Conservation (phyloP, 2,797 vertebrate species). For the Microhierax caerulescens region DNA sequence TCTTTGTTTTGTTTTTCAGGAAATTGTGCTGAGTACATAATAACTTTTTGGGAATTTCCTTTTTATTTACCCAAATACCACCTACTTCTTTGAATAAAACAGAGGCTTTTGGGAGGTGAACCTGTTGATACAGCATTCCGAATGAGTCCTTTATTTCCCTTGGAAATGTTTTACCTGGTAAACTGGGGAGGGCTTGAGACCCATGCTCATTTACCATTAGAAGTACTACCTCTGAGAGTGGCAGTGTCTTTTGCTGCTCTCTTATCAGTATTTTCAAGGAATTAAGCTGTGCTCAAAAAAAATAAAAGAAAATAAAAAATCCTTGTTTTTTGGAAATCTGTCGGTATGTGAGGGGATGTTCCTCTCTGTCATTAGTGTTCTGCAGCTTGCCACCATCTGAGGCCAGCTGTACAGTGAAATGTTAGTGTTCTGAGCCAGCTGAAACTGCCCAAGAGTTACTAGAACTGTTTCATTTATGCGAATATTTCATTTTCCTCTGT, state of each 20-base stretch:
- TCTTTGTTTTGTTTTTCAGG: not conserved
- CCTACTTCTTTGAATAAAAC: not conserved
- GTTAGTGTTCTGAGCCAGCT: rapidly evolving
- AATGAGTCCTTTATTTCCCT: not conserved
- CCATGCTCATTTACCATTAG: not conserved
- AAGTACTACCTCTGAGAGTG: not conserved
- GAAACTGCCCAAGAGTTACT: not conserved
- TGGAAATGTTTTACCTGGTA: not conserved
- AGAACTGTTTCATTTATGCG: not conserved
- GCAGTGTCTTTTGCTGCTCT: not conserved
- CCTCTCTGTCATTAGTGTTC: not conserved
- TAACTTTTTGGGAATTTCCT: slow-evolving; percentile 30
- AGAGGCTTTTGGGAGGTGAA: not conserved
- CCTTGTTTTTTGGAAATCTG: not conserved
- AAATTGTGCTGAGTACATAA: not conserved
- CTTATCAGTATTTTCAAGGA: not conserved
- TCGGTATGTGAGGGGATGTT: not conserved
- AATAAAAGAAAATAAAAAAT: not conserved
- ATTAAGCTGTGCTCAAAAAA: not conserved
- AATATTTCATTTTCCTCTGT: not conserved
- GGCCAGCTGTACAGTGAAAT: not conserved
- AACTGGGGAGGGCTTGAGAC: not conserved
- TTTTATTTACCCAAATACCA: not conserved
- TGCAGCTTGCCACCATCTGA: not conserved
- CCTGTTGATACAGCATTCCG: rapidly evolving